Evolutionary conservation across 2,113 vertebrate genomes (phyloP), one percentile per base, ranked within the genome.

Genomic region (Solenodon paradoxus): DNA sequence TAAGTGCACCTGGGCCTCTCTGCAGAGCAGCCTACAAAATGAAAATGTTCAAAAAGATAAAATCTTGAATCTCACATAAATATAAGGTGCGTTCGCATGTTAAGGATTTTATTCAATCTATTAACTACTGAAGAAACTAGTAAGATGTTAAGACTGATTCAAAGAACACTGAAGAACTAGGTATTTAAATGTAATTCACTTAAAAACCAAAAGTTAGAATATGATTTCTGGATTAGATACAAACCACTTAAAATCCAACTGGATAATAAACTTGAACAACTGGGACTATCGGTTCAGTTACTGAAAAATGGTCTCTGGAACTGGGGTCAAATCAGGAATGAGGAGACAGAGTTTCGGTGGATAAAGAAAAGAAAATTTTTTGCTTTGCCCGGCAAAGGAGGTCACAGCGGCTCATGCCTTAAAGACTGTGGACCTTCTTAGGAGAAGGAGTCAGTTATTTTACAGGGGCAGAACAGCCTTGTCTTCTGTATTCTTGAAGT

Each of bases 171-270:
- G 32, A 90, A 92, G 51, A 22, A 5, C 45, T 77, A n/a, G 35
- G 9, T 53, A 80, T 71, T 96, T 53, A 90, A 93, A 94, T n/a
- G n/a, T n/a, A 84, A 55, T 55, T 86, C 53, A 92, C 88, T 96
- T 93, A 79, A 17, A 8, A 57, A 64, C 88, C 30, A 94, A 72
- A 84, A 72, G 30, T 61, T 85, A 80, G 59, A 26, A 45, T 90
- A 40, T 59, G 59, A 80, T 59, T 71, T 92, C 57, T 64, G 30
- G 35, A 15, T 95, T 83, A 75, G 32, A 77, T 30, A 57, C 42
- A 53, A 75, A 66, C 17, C 20, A 68, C 38, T 86, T 84, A 80
- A 94, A 68, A 32, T 57, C 53, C 53, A 95, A 57, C 9, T 57
- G 24, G 9, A 15, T 61, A 88, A 77, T 55, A 86, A 95, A 53